Evolutionary conservation across 2,113 vertebrate species (phyloP), one percentile per base, ranked within the genome.

Genomic region (Bubo blakistoni): DNA sequence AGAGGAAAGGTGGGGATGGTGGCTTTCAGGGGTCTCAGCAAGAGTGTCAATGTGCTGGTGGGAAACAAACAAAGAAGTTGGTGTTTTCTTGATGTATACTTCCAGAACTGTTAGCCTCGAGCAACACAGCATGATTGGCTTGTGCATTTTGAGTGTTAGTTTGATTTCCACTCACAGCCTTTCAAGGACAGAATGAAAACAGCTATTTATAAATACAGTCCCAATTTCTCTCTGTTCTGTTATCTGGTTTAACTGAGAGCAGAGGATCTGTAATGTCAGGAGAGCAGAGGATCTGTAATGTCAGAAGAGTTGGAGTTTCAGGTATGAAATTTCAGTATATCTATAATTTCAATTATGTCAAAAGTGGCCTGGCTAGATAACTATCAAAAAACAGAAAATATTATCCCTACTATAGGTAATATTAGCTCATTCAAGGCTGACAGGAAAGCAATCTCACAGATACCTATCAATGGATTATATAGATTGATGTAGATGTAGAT

Each of bases 81-180:
- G 11, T 85, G 18, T 82, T 91, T 88, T 8, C 32, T 69, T 65
- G 27, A 88, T 69, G 22, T 25, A 30, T 47, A 91, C 42, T 32
- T 82, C 36, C 32, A 90, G 61, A 88, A 78, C 51, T 61, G 9
- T 16, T 90, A 82, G 73, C 89, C 61, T 89, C 0, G 0, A 91
- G 70, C n/a, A 88, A 70, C 65, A 61, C 65, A 81, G 86, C 24
- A 19, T 54, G 38, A 55, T 34, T 70, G 25, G 18, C 7, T 54
- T 81, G 46, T 22, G 34, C 51, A 85, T 90, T 94, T 59, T 92
- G 77, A 96, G 26, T 71, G 51, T 88, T 81, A 86, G 36, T 47
- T 92, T 78, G 51, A 42, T 87, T 84, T 92, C 44, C 58, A 27
- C 16, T 49, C 8, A 17, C 6, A 71, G 24, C 4, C 9, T 82